Conservation (phyloP, 30 jellyfish, hydroid and myxozoan species). For the Catostylus mosaicus region DNA sequence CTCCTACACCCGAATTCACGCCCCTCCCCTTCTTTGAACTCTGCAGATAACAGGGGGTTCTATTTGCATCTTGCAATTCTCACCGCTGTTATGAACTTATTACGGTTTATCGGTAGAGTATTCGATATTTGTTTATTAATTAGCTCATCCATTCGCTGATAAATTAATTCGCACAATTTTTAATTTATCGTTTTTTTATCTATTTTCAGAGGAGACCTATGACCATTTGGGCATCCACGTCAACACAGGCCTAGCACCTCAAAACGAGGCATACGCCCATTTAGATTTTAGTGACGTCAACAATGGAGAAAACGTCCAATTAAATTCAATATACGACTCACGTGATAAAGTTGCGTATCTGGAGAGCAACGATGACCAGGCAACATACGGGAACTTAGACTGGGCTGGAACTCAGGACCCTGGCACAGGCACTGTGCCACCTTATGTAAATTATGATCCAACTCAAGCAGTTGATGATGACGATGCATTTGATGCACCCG, state of each 20-base stretch:
- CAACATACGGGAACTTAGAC: conserved; percentile 22
- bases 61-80: no score
- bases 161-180: no score
- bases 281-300: conserved; percentile 30
- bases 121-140: no score
- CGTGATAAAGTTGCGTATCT: neutral
- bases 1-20: no score
- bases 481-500: conserved; percentile 11
- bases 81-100: no score
- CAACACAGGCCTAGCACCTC: neutral
- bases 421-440: conserved; percentile 12
- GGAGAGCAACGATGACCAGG: conserved; percentile 1
- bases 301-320: conserved; percentile 22
- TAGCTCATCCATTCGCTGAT: no score
- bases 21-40: no score
- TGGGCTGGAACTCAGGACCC: conserved; percentile 7
- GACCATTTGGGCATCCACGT: conserved; percentile 25
- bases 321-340: conserved; percentile 26
- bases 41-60: no score
- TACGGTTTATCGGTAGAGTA: no score
- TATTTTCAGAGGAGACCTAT: conserved; percentile 14
- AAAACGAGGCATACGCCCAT: conserved; percentile 39
- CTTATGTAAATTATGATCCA: conserved; percentile 55
- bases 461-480: conserved; percentile 16
- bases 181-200: neutral